Evolutionary conservation across 2,888 invertebrate species (phyloP).

Genomic region (Trachelus iudaicus): DNA sequence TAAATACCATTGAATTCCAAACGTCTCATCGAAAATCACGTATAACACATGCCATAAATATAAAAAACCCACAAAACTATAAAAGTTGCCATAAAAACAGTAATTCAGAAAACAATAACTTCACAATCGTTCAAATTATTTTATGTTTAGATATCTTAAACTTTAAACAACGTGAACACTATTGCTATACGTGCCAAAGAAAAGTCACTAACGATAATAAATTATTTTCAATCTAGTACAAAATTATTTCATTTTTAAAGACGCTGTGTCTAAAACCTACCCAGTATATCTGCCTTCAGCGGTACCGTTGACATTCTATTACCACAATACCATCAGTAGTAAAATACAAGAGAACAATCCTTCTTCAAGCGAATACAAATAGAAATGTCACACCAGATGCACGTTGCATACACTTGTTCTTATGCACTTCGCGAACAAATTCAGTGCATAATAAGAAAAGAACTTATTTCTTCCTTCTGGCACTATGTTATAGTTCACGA

Average conservation of each 20-base stretch:
- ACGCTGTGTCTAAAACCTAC: conserved; percentile 28
- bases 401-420: background rate
- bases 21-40: background rate
- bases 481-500: background rate
- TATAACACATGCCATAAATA: background rate
- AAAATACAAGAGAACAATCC: background rate
- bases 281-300: conserved; percentile 41
- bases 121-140: background rate
- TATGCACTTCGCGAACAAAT: background rate
- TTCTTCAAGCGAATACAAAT: background rate
- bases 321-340: background rate
- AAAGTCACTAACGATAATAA: background rate
- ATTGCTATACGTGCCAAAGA: background rate
- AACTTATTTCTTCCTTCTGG: background rate
- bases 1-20: background rate
- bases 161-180: background rate
- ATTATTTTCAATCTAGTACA: background rate
- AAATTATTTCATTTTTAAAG: background rate
- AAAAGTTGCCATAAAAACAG: background rate
- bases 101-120: background rate
- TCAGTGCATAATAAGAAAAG: background rate
- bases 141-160: background rate
- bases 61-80: background rate
- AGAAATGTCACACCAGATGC: background rate
- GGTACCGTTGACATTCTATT: conserved; percentile 45